Percentiles rank a stretch among this genome's conserved stretches.
phyloP scores from a whole-genome alignment of 1,140 invertebrate species.

The Drosophila subpulchrella region DNA sequence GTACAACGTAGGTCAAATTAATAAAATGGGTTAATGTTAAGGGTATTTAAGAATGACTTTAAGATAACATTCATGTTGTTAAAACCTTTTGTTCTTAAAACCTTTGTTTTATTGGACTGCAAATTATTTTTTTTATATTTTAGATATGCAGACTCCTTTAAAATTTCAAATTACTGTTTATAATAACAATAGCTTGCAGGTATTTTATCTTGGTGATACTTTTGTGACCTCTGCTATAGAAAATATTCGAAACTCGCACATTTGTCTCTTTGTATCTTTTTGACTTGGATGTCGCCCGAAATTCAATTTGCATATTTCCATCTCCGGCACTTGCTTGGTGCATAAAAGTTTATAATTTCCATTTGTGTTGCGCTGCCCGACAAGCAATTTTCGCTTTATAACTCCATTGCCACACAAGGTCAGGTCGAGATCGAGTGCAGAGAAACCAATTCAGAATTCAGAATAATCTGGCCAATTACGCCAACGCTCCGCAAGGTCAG shows the following conservation, averaged over 20 bases:
- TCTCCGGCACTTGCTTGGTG: constrained; percentile 5
- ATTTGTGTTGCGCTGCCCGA: constrained; percentile 48
- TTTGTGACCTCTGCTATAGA: neutral
- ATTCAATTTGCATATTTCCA: constrained; percentile 68
- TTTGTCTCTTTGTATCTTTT: constrained; percentile 60
- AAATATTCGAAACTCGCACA: constrained; percentile 26
- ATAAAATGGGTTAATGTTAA: neutral
- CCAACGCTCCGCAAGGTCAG: constrained; percentile 61
- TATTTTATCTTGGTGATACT: neutral
- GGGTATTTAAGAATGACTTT: too few relatives aligned
- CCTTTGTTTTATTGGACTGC: too few relatives aligned
- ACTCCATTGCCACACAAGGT: constrained; percentile 62
- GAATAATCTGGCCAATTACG: constrained; percentile 76
- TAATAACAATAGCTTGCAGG: too few relatives aligned
- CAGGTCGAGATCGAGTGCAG: constrained; percentile 16
- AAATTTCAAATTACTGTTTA: too few relatives aligned
- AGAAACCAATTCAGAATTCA: constrained; percentile 72
- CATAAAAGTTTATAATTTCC: constrained; percentile 68
- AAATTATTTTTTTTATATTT: too few relatives aligned
- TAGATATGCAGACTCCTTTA: too few relatives aligned
- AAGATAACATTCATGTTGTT: too few relatives aligned
- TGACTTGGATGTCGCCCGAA: constrained; percentile 38
- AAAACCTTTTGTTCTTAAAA: too few relatives aligned
- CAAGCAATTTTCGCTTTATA: constrained; percentile 78
- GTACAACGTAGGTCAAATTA: constrained; percentile 7